Evolutionary conservation across 2,888 invertebrate genomes (phyloP), one percentile per base, ranked within the genome.

Genomic region (Sarcophaga caerulescens): DNA sequence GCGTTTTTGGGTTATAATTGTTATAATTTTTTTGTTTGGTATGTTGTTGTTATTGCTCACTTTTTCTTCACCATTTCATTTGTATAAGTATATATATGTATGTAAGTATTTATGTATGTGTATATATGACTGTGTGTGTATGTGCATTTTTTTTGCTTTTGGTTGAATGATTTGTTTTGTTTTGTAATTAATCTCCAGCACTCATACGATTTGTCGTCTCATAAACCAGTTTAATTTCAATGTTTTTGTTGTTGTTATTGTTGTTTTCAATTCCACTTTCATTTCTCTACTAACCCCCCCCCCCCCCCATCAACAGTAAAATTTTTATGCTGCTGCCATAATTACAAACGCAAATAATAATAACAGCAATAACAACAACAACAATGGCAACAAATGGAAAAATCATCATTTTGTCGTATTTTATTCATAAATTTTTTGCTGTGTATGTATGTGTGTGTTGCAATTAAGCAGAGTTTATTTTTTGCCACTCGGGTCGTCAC

Each of bases 381-480:
- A 74, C 35, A 4, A 44, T 60, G 35, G 59, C 21, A 21, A 45
- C 25, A 6, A 17, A 21, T 2, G 11, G 44, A 74, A 74, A 74
- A 73, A 78, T 74, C 69, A 35, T 35, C 35, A 35, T 35, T 35
- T 35, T 25, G 25, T 74, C 45, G 45, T 75, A 73, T 74, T 74
- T 79, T 74, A 69, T 79, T 84, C 74, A 84, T 79, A 79, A 84
- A 79, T 79, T 82, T 84, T 84, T 79, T 35, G 1, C 35, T 35
- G 10, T 35, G 35, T 10, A 2, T 35, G 2, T 35, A 8, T 10
- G 35, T 10, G 35, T 70, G 75, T 84, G 65, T 60, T 62, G 75
- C 75, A 84, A 84, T 84, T 84, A 84, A 60, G 70, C 74, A n/a
- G 21, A 21, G 12, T 69, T 69, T 69, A 12, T 52, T 68, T 4